Evolutionary conservation across 2,888 invertebrate species (phyloP).

Genomic region (Himalopsyche japonica): DNA sequence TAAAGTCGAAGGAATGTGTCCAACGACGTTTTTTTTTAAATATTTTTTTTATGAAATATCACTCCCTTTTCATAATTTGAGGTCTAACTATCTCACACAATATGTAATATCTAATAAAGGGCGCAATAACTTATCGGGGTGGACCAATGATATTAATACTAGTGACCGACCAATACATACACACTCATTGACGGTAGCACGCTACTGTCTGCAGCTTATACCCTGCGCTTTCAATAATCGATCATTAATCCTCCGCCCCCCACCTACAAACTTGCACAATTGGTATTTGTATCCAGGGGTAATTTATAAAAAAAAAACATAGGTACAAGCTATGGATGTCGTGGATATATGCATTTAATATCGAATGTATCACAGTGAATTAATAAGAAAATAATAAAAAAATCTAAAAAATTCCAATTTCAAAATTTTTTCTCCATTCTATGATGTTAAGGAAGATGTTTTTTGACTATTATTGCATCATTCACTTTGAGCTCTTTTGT

Average conservation of each 20-base stretch:
- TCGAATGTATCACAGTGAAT: too few relatives aligned
- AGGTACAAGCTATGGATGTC: too few relatives aligned
- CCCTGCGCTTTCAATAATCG: neutral
- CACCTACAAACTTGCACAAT: neutral
- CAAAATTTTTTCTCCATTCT: too few relatives aligned
- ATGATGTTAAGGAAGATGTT: too few relatives aligned
- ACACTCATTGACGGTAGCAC: neutral
- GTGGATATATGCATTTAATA: too few relatives aligned
- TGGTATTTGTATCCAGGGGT: neutral
- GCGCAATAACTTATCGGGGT: constrained; percentile 30
- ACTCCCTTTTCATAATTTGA: neutral
- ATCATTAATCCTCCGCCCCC: neutral
- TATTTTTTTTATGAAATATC: neutral
- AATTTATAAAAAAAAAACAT: neutral
- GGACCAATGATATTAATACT: constrained; percentile 35
- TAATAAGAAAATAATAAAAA: too few relatives aligned
- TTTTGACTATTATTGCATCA: too few relatives aligned
- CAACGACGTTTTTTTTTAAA: too few relatives aligned
- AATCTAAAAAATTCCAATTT: too few relatives aligned
- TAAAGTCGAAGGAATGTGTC: too few relatives aligned
- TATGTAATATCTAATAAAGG: constrained; percentile 35
- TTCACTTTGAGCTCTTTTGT: too few relatives aligned
- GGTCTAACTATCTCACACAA: neutral
- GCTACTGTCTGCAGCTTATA: neutral
- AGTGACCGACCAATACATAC: neutral